Conservation (phyloP, 2,888 invertebrate species). For the Ophonus ardosiacus region DNA sequence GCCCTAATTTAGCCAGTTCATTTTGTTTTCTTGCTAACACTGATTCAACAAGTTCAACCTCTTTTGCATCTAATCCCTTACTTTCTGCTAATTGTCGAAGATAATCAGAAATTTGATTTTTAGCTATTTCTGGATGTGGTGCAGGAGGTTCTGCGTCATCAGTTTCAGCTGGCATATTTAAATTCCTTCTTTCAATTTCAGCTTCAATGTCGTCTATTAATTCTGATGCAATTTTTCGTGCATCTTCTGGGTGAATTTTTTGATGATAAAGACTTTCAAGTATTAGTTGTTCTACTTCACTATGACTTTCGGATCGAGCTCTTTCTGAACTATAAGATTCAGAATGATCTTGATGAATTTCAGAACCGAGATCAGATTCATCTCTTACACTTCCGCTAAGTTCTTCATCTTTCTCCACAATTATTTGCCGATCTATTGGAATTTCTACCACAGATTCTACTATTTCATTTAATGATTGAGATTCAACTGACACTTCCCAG, state of each 20-base stretch:
- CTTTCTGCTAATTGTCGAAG: slow-evolving; percentile 74
- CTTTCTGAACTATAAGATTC: slow-evolving; percentile 73
- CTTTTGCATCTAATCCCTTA: slow-evolving; percentile 75
- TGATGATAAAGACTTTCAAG: slow-evolving; percentile 74
- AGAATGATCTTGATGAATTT: slow-evolving; percentile 73
- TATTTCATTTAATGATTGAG: slow-evolving; percentile 68
- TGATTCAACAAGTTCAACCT: slow-evolving; percentile 76
- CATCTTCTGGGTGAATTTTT: slow-evolving; percentile 76
- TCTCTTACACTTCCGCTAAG: slow-evolving; percentile 69
- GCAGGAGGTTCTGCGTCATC: slow-evolving; percentile 65
- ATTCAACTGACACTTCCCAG: slow-evolving; percentile 77
- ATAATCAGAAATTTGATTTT: slow-evolving; percentile 74
- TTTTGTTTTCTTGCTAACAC: slow-evolving; percentile 76
- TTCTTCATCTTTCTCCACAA: slow-evolving; percentile 73
- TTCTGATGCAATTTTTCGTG: slow-evolving; percentile 76
- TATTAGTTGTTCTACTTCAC: slow-evolving; percentile 74
- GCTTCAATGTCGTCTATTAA: slow-evolving; percentile 78
- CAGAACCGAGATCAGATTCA: slow-evolving; percentile 74
- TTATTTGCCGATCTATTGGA: slow-evolving; percentile 70
- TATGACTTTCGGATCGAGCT: slow-evolving; percentile 73
- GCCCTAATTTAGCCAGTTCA: slow-evolving; percentile 74
- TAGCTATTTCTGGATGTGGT: slow-evolving; percentile 70
- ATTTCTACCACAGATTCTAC: slow-evolving; percentile 58
- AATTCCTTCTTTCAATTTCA: slow-evolving; percentile 76
- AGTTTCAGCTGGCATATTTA: slow-evolving; percentile 64